Evolutionary conservation across 2,797 vertebrate genomes (phyloP), one percentile per base, ranked within the genome.

Genomic region (Pachyuromys duprasi): DNA sequence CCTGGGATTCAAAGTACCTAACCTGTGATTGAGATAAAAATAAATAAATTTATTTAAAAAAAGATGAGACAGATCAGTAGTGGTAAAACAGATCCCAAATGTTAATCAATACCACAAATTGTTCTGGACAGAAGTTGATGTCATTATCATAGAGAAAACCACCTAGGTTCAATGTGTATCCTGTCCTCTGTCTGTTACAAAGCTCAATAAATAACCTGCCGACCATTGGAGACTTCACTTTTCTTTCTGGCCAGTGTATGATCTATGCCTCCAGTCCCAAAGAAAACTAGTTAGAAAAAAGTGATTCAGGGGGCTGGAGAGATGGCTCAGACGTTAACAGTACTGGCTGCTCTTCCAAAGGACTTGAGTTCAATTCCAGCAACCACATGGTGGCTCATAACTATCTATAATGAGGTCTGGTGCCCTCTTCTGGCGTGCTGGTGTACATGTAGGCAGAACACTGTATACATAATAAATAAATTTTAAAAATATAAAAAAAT

Each of bases 41-140:
- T n/a, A n/a, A n/a, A n/a, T n/a, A n/a, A n/a, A n/a, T n/a, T n/a
- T n/a, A n/a, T n/a, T n/a, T n/a, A n/a, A n/a, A n/a, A 95, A 95
- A 95, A 97, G 88, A 95, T 90, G 69, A 96, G 95, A 86, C 28
- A 95, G n/a, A 67, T 86, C 79, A 89, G 90, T 80, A 92, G 63
- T 83, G 36, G 70, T 93, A 14, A 96, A 96, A 93, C 55, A 79
- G 88, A 95, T 90, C 69, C 86, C n/a, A 14, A 97, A 95, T 96
- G 82, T 93, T 95, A 94, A 94, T 97, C 93, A 96, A 96, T 96
- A 93, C 49, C 60, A 63, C 33, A 86, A 90, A 96, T 92, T 96
- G 45, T 94, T 96, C 76, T 94, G 87, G 33, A 93, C 96, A 96
- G 90, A 96, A 97, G 96, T 79, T 92, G 93, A 96, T 96, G 93